Conservation (phyloP, 1,140 invertebrate genomes). For the Thalassaphorura encarpata region DNA sequence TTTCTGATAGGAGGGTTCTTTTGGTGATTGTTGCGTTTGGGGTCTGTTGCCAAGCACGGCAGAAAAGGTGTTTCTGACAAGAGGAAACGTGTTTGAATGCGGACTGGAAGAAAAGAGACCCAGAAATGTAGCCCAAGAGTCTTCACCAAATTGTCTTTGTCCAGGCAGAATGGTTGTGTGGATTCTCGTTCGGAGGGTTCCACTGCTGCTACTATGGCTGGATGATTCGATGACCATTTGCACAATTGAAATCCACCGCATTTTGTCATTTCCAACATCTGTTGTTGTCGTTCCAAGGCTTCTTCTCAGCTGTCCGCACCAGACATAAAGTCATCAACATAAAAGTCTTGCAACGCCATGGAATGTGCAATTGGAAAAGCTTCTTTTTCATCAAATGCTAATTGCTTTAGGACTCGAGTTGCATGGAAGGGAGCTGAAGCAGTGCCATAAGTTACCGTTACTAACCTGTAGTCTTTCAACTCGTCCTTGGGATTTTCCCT, state of each 20-base stretch:
- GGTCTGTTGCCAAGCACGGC: too few species aligned
- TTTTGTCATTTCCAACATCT: constrained; percentile 5
- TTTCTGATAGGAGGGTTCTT: constrained; percentile 13
- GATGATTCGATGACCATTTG: constrained; percentile 13
- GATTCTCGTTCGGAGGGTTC: neutral
- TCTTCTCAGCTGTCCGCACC: constrained; percentile 8
- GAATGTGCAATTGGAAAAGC: neutral
- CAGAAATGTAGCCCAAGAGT: constrained; percentile 1
- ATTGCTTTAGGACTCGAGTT: constrained; percentile 33
- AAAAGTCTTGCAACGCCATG: constrained; percentile 3
- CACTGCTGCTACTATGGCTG: neutral
- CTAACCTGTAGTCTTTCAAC: constrained; percentile 29
- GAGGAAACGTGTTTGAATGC: too few species aligned
- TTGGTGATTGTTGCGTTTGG: constrained; percentile 31
- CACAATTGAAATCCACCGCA: neutral
- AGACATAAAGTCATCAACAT: constrained; percentile 4
- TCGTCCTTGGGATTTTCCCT: constrained; percentile 26
- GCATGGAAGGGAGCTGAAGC: constrained; percentile 35
- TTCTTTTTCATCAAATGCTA: constrained; percentile 28
- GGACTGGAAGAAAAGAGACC: constrained; percentile 31
- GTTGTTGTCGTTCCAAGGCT: constrained; percentile 17
- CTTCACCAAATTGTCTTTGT: neutral
- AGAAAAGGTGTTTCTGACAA: too few species aligned
- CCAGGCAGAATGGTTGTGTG: neutral
- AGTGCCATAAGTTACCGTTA: constrained; percentile 37